These are phyloP conservation scores for Phocoena sinus DNA, from an alignment of 2,113 vertebrate genomes.

Conservation along the genomic window DNA sequence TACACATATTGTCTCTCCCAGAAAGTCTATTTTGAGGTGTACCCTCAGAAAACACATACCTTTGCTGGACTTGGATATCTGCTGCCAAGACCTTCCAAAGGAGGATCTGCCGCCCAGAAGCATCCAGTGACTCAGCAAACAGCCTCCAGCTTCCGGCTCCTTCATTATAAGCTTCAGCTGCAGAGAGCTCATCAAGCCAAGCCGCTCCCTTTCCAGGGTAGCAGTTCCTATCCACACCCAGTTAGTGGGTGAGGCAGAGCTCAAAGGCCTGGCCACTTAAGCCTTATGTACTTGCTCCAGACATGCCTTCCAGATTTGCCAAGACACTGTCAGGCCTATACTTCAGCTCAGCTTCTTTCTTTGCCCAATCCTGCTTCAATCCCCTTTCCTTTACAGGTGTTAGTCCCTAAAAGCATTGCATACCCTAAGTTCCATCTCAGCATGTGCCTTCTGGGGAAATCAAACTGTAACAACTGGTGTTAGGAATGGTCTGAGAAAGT, in stretches of 20 bases:
- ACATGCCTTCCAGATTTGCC: not conserved
- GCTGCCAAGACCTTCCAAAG: not conserved
- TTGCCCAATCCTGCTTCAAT: not conserved
- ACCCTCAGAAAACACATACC: not conserved
- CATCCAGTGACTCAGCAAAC: not conserved
- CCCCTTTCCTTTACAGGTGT: not conserved
- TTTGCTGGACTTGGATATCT: not conserved
- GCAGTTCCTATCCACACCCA: not conserved
- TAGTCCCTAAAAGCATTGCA: not conserved
- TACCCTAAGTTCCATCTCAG: not conserved
- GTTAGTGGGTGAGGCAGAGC: not conserved
- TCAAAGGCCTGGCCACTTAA: not conserved
- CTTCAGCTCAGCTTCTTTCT: not conserved
- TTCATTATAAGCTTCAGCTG: not conserved
- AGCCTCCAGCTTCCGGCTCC: not conserved
- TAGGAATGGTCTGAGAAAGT: not conserved
- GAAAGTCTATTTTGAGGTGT: not conserved
- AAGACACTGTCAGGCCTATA: not conserved
- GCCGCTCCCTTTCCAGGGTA: not conserved
- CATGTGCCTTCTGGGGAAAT: not conserved
- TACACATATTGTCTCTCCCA: not conserved
- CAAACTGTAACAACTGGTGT: not conserved
- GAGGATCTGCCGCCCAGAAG: rapidly evolving
- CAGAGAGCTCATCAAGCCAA: rapidly evolving
- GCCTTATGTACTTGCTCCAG: not conserved